Conservation (phyloP, 1,140 invertebrate genomes). For the Brachionus asplanchnoidis region DNA sequence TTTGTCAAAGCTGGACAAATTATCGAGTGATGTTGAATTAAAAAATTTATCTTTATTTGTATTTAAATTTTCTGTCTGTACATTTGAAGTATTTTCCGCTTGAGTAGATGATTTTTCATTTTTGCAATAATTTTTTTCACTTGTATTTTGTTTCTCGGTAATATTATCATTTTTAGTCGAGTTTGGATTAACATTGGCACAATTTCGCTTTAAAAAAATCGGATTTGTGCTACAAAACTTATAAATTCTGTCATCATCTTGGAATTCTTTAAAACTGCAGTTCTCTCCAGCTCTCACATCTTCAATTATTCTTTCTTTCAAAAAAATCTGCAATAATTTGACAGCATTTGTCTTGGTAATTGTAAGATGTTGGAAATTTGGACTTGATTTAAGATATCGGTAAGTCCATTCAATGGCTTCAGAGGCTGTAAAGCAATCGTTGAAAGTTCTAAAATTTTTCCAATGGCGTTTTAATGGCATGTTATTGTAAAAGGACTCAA, state of each 20-base stretch:
- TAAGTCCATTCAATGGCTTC: slow-evolving; percentile 38
- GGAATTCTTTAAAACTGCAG: slow-evolving; percentile 18
- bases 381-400: slow-evolving; percentile 1
- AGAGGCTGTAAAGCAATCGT: slow-evolving; percentile 28
- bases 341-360: slow-evolving; percentile 16
- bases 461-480: slow-evolving; percentile 36
- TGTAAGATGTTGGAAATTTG: slow-evolving; percentile 4
- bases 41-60: not conserved
- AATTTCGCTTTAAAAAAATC: not conserved
- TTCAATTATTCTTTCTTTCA: slow-evolving; percentile 40
- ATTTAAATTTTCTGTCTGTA: not conserved
- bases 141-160: not conserved
- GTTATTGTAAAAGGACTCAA: slow-evolving; percentile 2
- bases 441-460: slow-evolving; percentile 31
- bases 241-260: slow-evolving; percentile 36
- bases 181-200: not conserved
- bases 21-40: not conserved
- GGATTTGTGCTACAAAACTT: not conserved
- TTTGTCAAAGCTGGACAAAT: not conserved
- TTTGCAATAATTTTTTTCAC: not conserved
- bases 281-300: slow-evolving; percentile 12
- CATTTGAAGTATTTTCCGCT: not conserved
- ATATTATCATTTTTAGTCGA: not conserved
- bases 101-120: not conserved
- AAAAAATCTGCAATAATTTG: slow-evolving; percentile 22